Evolutionary conservation across 2,888 invertebrate genomes (phyloP).

Genomic region (Anthophora plumipes): DNA sequence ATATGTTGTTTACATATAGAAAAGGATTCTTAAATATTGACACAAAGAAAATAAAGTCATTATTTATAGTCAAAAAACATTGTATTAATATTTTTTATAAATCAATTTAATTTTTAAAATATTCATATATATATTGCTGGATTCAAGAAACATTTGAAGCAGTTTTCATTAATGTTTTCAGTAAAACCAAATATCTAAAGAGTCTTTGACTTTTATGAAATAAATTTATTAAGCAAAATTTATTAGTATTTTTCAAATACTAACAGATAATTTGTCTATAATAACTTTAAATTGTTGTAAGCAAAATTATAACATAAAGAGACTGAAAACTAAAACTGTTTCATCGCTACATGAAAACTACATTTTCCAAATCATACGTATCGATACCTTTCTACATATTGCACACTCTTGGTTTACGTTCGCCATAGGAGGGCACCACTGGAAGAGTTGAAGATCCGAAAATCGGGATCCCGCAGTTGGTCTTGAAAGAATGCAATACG

Average conservation of each 20-base stretch:
- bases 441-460: conserved; percentile 22
- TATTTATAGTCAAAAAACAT: too few species aligned
- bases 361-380: neutral
- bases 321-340: neutral
- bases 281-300: neutral
- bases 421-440: conserved; percentile 54
- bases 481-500: conserved; percentile 60
- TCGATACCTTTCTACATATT: conserved; percentile 2
- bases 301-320: neutral
- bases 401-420: neutral
- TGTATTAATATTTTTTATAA: too few species aligned
- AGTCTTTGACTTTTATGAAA: neutral
- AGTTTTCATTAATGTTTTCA: too few species aligned
- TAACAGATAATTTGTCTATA: neutral
- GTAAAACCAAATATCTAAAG: too few species aligned
- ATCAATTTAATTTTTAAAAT: too few species aligned
- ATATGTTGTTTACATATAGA: too few species aligned
- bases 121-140: too few species aligned
- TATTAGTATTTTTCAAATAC: neutral
- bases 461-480: conserved; percentile 56
- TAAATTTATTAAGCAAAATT: neutral
- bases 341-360: neutral
- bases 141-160: too few species aligned
- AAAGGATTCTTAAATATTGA: too few species aligned
- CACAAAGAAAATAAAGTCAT: too few species aligned